A percentile compares a stretch with the other conserved stretches of the same genome.
Conservation (phyloP, 2,797 vertebrate species). For the Gobionotothen gibberifrons region DNA sequence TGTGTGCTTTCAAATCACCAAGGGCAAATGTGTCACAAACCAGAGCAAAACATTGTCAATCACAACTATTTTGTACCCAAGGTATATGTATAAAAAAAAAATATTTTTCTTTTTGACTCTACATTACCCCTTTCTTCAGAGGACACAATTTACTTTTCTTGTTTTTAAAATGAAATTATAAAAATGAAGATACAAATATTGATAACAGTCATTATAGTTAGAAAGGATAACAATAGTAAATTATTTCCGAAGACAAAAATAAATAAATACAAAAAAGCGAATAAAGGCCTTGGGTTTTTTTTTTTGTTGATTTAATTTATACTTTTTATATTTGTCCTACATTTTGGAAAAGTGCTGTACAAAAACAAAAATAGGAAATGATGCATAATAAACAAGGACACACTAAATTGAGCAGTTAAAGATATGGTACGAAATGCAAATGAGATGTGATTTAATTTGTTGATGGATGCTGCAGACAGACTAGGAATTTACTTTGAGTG, state of each 20-base stretch:
- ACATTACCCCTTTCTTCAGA: too few relatives aligned
- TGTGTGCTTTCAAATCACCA: background rate
- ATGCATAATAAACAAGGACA: slow-evolving; percentile 25
- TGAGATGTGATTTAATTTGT: too few relatives aligned
- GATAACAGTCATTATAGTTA: too few relatives aligned
- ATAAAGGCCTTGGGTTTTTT: too few relatives aligned
- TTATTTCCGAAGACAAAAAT: too few relatives aligned
- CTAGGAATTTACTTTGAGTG: background rate
- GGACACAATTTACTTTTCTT: too few relatives aligned
- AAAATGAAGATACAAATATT: too few relatives aligned
- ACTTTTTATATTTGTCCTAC: background rate
- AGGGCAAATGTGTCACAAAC: background rate
- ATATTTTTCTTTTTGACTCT: too few relatives aligned
- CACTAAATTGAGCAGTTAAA: background rate
- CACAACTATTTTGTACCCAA: background rate
- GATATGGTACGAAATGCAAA: background rate
- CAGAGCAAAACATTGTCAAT: background rate
- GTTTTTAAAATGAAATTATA: too few relatives aligned
- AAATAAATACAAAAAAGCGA: too few relatives aligned
- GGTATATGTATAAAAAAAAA: too few relatives aligned
- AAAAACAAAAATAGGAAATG: background rate
- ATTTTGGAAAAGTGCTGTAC: slow-evolving; percentile 3
- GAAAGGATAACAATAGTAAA: too few relatives aligned
- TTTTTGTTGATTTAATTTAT: background rate
- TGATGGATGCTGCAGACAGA: slow-evolving; percentile 3